Evolutionary conservation across 2,113 vertebrate species (phyloP).

Genomic region (Amblyopsis rosae): DNA sequence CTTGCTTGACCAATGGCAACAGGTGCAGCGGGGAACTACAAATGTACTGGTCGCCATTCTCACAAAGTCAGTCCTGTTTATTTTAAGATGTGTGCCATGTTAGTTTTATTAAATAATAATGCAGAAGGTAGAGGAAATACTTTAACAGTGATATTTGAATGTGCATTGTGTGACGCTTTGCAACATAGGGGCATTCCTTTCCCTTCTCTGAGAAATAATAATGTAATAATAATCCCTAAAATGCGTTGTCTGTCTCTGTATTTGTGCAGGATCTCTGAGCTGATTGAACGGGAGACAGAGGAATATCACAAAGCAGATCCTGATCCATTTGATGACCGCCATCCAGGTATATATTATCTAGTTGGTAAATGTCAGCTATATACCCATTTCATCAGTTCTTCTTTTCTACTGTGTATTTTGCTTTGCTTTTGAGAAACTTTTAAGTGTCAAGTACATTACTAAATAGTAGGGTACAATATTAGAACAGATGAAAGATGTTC

Average conservation of each 20-base stretch:
- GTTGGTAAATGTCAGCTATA: too few species aligned
- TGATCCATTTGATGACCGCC: conserved; percentile 95
- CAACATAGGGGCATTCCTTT: background rate
- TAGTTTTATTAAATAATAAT: background rate
- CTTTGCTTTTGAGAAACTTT: too few species aligned
- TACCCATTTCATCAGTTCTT: too few species aligned
- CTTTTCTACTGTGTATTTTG: background rate
- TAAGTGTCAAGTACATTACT: too few species aligned
- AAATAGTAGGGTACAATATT: too few species aligned
- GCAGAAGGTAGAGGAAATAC: too few species aligned
- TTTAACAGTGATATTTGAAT: background rate
- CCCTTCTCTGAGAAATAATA: fast-evolving
- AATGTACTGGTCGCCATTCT: conserved; percentile 88
- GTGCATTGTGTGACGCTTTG: too few species aligned
- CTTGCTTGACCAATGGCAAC: conserved; percentile 92
- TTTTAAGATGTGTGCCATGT: background rate
- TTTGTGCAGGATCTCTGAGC: conserved; percentile 86
- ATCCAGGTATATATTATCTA: conserved; percentile 80
- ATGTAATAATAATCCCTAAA: background rate
- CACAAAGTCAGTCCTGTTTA: conserved; percentile 78
- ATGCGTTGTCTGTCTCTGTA: background rate
- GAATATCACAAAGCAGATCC: conserved; percentile 93
- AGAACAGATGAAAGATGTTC: too few species aligned
- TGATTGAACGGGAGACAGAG: conserved; percentile 91
- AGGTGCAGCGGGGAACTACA: conserved; percentile 82